A percentile compares a stretch with the other conserved stretches of the same genome.
phyloP scores from a whole-genome alignment of 2,888 invertebrate genomes.

The Campoplex capitator region DNA sequence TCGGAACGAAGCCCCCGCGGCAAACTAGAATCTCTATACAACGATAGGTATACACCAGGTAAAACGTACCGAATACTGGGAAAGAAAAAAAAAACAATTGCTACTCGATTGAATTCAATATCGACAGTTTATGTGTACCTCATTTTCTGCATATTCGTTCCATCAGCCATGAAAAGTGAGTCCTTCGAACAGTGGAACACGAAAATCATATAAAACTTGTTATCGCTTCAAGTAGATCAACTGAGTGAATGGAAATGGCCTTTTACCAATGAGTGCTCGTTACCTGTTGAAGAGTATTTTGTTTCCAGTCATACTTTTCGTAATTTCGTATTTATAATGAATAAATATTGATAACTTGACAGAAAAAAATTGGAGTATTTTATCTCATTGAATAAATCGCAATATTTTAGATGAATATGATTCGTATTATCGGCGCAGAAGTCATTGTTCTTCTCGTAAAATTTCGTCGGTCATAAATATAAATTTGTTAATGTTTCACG shows the following conservation, averaged over 20 bases:
- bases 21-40: background rate
- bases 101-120: conserved; percentile 64
- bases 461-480: conserved; percentile 1
- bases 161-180: conserved; percentile 3
- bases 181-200: background rate
- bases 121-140: conserved; percentile 35
- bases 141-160: conserved; percentile 45
- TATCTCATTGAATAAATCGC: background rate
- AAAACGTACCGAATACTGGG: conserved; percentile 6
- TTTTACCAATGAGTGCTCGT: background rate
- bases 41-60: conserved; percentile 26
- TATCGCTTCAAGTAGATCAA: background rate
- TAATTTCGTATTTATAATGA: no score
- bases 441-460: background rate
- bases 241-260: background rate
- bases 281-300: background rate
- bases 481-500: conserved; percentile 31
- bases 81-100: conserved; percentile 46
- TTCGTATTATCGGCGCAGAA: background rate
- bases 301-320: background rate
- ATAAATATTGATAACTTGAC: no score
- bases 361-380: no score
- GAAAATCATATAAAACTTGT: conserved; percentile 1
- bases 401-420: background rate
- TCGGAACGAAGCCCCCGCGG: conserved; percentile 47